Conservation (phyloP, 1,140 invertebrate species). For the Yoshiicerus persimilis region DNA sequence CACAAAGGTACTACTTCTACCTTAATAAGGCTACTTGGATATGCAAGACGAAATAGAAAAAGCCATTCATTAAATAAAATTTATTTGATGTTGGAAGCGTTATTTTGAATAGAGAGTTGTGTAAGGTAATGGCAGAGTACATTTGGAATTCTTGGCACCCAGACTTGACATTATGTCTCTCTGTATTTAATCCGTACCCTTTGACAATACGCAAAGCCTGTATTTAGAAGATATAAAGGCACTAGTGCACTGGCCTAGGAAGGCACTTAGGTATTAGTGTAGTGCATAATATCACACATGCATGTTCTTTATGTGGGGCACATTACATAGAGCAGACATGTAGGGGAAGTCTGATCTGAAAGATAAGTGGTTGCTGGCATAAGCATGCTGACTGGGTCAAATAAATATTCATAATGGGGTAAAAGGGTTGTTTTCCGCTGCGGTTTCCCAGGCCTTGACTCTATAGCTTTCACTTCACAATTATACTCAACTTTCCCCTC, state of each 20-base stretch:
- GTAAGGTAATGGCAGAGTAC: background rate
- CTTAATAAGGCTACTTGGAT: too few species aligned
- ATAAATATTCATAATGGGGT: conserved; percentile 27
- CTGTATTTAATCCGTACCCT: background rate
- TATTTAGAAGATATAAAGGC: too few species aligned
- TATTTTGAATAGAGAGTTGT: background rate
- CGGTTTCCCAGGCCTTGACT: background rate
- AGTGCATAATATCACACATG: background rate
- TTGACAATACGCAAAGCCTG: background rate
- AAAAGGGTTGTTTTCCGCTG: background rate
- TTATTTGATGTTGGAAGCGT: too few species aligned
- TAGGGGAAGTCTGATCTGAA: background rate
- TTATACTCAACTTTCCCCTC: background rate
- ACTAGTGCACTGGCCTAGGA: too few species aligned
- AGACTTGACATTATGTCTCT: background rate
- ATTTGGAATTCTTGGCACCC: background rate
- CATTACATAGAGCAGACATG: background rate
- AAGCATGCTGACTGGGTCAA: conserved; percentile 8
- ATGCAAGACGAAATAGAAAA: too few species aligned
- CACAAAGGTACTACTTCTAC: too few species aligned
- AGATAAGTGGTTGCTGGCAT: conserved; percentile 14
- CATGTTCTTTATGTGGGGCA: too few species aligned
- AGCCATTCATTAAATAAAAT: too few species aligned
- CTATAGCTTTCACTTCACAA: background rate
- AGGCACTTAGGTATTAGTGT: too few species aligned